phyloP scores from a whole-genome alignment of 2,113 vertebrate species.

The Columba livia region DNA sequence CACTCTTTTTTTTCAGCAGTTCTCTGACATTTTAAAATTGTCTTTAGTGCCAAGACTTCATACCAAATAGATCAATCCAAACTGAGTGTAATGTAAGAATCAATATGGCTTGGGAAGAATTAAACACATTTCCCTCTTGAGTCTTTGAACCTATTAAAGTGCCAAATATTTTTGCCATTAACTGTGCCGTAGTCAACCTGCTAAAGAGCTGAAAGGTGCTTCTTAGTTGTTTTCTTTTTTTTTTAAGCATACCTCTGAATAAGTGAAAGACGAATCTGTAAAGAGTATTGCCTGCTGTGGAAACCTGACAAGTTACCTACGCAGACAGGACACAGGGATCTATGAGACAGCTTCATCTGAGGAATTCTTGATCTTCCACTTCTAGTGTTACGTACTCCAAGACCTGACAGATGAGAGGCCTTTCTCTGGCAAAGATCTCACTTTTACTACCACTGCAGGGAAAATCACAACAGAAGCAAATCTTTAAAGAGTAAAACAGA shows the following conservation, averaged over 20 bases:
- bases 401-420: neutral
- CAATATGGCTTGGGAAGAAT: constrained; percentile 29
- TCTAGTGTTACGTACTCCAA: fast-evolving
- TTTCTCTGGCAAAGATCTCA: neutral
- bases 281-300: neutral
- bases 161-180: constrained; percentile 18
- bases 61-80: constrained; percentile 63
- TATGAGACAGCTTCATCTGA: neutral
- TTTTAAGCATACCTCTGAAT: neutral
- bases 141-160: constrained; percentile 16
- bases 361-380: neutral
- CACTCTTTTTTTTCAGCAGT: neutral
- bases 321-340: neutral
- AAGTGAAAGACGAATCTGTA: neutral
- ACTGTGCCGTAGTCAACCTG: neutral
- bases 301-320: neutral
- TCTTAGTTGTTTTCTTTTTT: constrained; percentile 2
- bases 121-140: constrained; percentile 30
- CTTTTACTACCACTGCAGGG: neutral
- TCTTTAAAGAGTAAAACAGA: neutral
- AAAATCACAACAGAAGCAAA: neutral
- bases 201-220: neutral
- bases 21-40: constrained; percentile 57
- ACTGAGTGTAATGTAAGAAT: constrained; percentile 12
- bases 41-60: constrained; percentile 23